Evolutionary conservation across 2,888 invertebrate species (phyloP), one percentile per base, ranked within the genome.

Genomic region (Lapara coniferarum): DNA sequence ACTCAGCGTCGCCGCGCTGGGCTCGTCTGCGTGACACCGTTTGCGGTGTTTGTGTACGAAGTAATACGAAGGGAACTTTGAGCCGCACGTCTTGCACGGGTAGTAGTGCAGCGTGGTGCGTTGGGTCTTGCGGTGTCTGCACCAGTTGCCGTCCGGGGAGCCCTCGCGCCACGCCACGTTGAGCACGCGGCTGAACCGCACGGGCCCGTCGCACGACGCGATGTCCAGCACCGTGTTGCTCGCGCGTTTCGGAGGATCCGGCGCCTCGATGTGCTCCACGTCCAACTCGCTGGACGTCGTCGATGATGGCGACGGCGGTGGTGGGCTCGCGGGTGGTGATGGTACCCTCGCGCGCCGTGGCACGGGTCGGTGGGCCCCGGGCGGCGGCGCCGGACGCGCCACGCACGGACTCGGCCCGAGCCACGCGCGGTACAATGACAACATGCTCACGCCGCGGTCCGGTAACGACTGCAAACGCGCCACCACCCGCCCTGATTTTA

Each of bases 31-130:
- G 84, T 98, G 98, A 82, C 98, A 98, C 80, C 96, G 89, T 90
- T 98, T 98, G 68, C 97, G 94, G 85, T 98, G 98, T 84, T 98
- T 98, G 86, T 98, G 98, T 37, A 98, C 98, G 92, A 98, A 98
- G 90, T 98, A 98, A 86, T 98, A 98, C 76, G 97, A 98, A 1
- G 98, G 98, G 86, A 98, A 98, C 87, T 98, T 98, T 79, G 96
- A 97, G 25, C 98, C 98, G 88, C 98, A 98, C 0, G 97, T 97
- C 90, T 98, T 98, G 90, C 98, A 98, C 0, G 98, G 98, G 89
- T 98, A 98, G 91, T 98, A 98, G 87, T 98, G 98, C 0, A 98
- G 95, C 81, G 98, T 96, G 87, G 97, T 95, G 68, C 89, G 81
- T 74, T 83, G 97, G 95, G 90, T 96, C 85, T 98, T 98, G 78